These are phyloP conservation scores for Zaprionus tsacasi DNA, from an alignment of 1,140 invertebrate genomes.

Conservation along the genomic window DNA sequence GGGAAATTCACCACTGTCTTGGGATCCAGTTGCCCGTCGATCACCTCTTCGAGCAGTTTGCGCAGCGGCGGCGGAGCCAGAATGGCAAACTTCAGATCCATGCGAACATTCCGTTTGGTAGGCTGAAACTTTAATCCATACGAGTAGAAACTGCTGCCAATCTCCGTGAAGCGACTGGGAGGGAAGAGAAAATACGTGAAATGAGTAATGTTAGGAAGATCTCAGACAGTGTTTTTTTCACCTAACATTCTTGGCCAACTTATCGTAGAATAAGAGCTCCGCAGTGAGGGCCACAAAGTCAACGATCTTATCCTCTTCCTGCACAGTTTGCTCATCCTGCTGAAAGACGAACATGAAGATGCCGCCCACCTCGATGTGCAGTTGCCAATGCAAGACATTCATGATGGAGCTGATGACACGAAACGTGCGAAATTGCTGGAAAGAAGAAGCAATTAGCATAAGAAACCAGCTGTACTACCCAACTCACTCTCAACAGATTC, in stretches of 20 bases:
- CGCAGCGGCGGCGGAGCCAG: slow-evolving; percentile 3
- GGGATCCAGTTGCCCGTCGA: slow-evolving; percentile 21
- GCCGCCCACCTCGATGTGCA: slow-evolving; percentile 23
- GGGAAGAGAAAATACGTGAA: background rate
- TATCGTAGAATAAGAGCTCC: slow-evolving; percentile 39
- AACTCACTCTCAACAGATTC: slow-evolving; percentile 33
- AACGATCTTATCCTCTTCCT: slow-evolving; percentile 7
- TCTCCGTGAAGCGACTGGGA: slow-evolving; percentile 7
- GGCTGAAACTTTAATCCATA: slow-evolving; percentile 6
- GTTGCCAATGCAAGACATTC: slow-evolving; percentile 31
- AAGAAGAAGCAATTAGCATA: background rate
- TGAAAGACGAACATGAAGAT: slow-evolving; percentile 3
- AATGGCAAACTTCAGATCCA: slow-evolving; percentile 23
- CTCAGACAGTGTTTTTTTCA: background rate
- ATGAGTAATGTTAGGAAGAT: background rate
- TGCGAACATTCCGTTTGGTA: background rate
- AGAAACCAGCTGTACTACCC: background rate
- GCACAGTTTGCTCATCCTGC: background rate
- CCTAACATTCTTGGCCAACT: background rate
- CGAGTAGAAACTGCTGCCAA: slow-evolving; percentile 17
- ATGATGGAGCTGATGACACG: background rate
- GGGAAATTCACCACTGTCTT: background rate
- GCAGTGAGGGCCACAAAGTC: slow-evolving; percentile 24
- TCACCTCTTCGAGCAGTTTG: slow-evolving; percentile 2
- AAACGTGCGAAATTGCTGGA: slow-evolving; percentile 31